Conservation (phyloP, 1,140 invertebrate species). For the Spodoptera litura region DNA sequence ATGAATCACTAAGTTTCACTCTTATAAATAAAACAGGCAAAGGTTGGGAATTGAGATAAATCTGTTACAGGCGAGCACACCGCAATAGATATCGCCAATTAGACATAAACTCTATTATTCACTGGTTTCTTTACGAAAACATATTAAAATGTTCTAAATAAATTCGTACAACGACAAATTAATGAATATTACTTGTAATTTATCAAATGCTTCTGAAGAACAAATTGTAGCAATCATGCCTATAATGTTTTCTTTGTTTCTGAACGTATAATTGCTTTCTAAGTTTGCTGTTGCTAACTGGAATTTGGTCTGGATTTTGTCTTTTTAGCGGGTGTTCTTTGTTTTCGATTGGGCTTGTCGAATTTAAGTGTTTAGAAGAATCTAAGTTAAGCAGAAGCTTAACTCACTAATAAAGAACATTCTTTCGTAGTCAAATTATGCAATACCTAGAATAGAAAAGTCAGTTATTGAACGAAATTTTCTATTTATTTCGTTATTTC, state of each 20-base stretch:
- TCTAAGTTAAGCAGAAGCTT: too few relatives aligned
- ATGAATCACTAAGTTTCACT: slow-evolving; percentile 43
- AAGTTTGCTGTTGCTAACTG: slow-evolving; percentile 3
- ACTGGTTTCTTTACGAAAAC: slow-evolving; percentile 37
- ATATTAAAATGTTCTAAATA: slow-evolving; percentile 27
- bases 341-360: not conserved
- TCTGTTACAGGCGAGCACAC: not conserved
- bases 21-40: slow-evolving; percentile 35
- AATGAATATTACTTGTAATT: slow-evolving; percentile 40
- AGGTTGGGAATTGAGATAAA: slow-evolving; percentile 41
- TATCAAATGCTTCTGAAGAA: slow-evolving; percentile 22
- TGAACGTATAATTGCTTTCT: not conserved
- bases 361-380: not conserved
- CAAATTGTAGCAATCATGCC: slow-evolving; percentile 29
- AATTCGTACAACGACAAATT: slow-evolving; percentile 35
- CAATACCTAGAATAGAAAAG: too few relatives aligned
- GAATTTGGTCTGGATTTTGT: not conserved
- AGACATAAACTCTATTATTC: slow-evolving; percentile 34
- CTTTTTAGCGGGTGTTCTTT: slow-evolving; percentile 16
- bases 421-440: not conserved
- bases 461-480: too few relatives aligned
- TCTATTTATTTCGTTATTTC: too few relatives aligned
- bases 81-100: slow-evolving; percentile 31
- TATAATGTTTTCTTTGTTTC: slow-evolving; percentile 19
- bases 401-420: not conserved